Evolutionary conservation across 2,888 invertebrate genomes (phyloP), one percentile per base, ranked within the genome.

Genomic region (Drepana falcataria): DNA sequence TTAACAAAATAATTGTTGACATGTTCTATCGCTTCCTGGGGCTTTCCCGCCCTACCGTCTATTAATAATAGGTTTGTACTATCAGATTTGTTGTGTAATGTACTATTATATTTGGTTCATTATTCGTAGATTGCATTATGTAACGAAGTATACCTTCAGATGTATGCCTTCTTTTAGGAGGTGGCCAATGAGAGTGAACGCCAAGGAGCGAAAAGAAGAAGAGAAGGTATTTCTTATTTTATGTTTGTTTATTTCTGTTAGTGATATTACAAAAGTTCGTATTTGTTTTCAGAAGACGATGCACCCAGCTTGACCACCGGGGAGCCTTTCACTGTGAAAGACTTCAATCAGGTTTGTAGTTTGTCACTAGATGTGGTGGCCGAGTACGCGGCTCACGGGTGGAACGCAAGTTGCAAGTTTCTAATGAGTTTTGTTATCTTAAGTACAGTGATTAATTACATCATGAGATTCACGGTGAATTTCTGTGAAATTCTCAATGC

Each of bases 301-400:
- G 9, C 6, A 9, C 44, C 44, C 9, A 44, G 44, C 9, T 7
- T 9, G 9, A 3, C 44, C 44, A 66, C 55, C 53, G 55, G 41
- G 2, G 82, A 83, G 49, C 71, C 71, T 1, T 61, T 59, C 47
- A 71, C 82, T 9, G 79, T 81, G 1, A 77, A 76, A 57, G 82
- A 83, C 37, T 85, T 84, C 49, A 86, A 86, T 64, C 81, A 81
- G 65, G 86, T 86, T 49, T 73, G 81, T 64, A 48, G 6, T 21
- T 21, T 21, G 21, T 21, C 21, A 21, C 21, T 21, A 21, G 21
- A 21, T 21, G 21, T 21, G 21, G 21, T 21, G 21, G 21, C 21
- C 21, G 21, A 21, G 21, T 21, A 1, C 21, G 33, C 48, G 48
- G 6, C 40, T 4, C 51, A 49, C 34, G 6, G 2, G 3, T 3